Evolutionary conservation across 35 echinoderm and acorn worm genomes (phyloP), one percentile per base, ranked within the genome.

Genomic region (Lytechinus pictus): DNA sequence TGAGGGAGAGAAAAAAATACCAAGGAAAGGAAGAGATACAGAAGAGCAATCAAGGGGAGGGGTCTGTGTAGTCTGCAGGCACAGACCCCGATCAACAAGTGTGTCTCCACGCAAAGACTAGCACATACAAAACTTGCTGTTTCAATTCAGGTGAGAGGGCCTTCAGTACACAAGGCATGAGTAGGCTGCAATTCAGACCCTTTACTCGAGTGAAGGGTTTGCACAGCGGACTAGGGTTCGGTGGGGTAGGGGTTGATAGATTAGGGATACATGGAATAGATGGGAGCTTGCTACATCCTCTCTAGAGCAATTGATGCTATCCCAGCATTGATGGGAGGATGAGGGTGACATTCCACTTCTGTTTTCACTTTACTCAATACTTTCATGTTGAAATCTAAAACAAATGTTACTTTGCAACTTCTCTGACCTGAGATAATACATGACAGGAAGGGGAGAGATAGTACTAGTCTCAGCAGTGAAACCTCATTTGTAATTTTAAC

Each of bases 371-470:
- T 28, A 52, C 88, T 54, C 88, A 19, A 90, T 51, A 90, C 52
- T 54, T 54, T 54, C 29, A 90, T 90, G 88, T 90, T 90, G 88
- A 44, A 90, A 90, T 90, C 88, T 90, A 90, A 90, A 90, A 90
- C 88, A 90, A 90, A 90, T 90, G 88, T 90, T 54, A 90, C 16
- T 51, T 33, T 90, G 88, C 88, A 52, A 79, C 66, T 90, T 54
- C 8, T 14, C 9, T 21, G 88, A 90, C 88, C 88, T 90, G n/a
- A 90, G 88, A 90, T 90, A 90, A 90, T 54, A 90, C 52, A 54
- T 90, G 88, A 52, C 29, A 90, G 28, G 52, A 90, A 14, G 19
- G 19, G 66, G 14, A 79, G 21, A 79, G 2, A 44, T 44, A 24
- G 19, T 79, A 24, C 66, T 79, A 79, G 66, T 79, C 16, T 79